Conservation (phyloP, 2,797 vertebrate genomes). For the Sebastes goodei region DNA sequence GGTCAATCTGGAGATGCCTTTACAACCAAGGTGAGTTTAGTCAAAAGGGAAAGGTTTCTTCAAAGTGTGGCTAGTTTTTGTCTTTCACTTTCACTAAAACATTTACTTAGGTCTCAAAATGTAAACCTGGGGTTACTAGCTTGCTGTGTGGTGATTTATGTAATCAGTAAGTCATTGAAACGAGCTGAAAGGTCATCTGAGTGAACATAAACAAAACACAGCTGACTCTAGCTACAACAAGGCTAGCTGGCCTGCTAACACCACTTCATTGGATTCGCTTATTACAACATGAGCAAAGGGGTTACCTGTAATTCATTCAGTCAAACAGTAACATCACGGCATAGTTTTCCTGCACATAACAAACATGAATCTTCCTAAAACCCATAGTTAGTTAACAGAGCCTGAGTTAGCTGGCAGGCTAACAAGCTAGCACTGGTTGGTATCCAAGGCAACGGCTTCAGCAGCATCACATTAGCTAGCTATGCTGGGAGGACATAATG, state of each 20-base stretch:
- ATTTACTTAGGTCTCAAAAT: not conserved
- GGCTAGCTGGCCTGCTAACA: not conserved
- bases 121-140: not conserved
- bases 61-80: not conserved
- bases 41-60: not conserved
- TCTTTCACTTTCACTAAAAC: not conserved
- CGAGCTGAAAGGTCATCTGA: not conserved
- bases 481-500: too few relatives aligned
- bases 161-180: not conserved
- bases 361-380: not conserved
- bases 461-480: not conserved
- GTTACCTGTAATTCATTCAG: too few relatives aligned
- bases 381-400: not conserved
- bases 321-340: too few relatives aligned
- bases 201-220: not conserved
- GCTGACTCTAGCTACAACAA: not conserved
- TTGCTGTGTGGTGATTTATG: not conserved
- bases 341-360: not conserved
- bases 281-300: not conserved
- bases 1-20: not conserved
- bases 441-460: not conserved
- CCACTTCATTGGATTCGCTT: rapidly evolving
- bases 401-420: not conserved
- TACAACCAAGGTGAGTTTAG: rapidly evolving
- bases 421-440: not conserved